Evolutionary conservation across 2,888 invertebrate genomes (phyloP), one percentile per base, ranked within the genome.

Genomic region (Drosophila falleni): DNA sequence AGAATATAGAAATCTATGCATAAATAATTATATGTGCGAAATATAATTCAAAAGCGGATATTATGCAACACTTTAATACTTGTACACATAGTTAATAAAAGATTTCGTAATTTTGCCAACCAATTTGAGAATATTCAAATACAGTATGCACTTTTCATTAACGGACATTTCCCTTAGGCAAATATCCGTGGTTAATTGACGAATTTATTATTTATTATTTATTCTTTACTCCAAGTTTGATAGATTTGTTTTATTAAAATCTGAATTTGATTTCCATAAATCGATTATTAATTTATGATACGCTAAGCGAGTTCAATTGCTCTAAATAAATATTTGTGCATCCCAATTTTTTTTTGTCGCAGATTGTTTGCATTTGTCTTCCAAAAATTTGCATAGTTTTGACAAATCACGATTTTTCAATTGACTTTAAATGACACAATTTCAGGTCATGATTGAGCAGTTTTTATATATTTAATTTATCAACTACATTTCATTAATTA

Each of bases 301-400:
- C 16, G 16, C 39, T 42, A 55, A 31, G 13, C n/a, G n/a, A 3
- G 13, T 6, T 19, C 16, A 31, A 33, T 51, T 37, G 51, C n/a
- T 10, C 13, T 35, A 41, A 15, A 37, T 37, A 51, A 26, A 54
- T 11, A 41, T 54, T 39, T 41, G 11, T 54, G 29, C 3, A 41
- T 8, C 23, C 23, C 15, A 16, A 15, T 15, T 37, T n/a, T 37
- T n/a, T 23, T 37, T 44, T 61, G 53, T 11, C 16, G 19, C 31
- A 49, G 37, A 11, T 55, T 35, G 11, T 46, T 46, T 47, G 46
- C 29, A 50, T 53, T 71, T 59, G 44, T 6, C 23, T 46, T 29
- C 39, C 62, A 54, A 63, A 78, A 81, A 80, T 78, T 61, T 61
- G 56, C 63, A 81, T 69, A 73, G 75, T 64, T 81, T 74, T 9